Percentiles rank a stretch among this genome's conserved stretches.
Evolutionary conservation across 64 coral and sea anemone genomes (phyloP).

Genomic region (Catalaphyllia jardinei): DNA sequence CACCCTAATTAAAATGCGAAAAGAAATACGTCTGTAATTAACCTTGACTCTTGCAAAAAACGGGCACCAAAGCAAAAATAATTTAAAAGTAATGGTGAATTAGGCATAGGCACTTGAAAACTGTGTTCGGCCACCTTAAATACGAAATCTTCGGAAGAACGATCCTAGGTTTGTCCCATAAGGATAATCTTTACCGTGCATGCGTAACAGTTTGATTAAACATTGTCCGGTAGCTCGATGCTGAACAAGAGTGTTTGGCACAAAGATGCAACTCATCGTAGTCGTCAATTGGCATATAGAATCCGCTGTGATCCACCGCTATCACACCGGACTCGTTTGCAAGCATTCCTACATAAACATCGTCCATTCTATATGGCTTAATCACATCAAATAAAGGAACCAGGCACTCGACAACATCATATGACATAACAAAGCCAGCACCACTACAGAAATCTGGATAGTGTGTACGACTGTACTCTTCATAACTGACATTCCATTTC

Average conservation of each 20-base stretch:
- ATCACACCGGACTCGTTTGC: not conserved
- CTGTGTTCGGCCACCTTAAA: no score
- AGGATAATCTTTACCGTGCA: not conserved
- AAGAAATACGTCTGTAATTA: no score
- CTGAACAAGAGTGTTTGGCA: not conserved
- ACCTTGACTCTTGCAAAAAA: no score
- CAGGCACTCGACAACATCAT: no score
- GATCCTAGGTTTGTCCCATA: not conserved
- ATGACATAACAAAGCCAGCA: slow-evolving; percentile 4
- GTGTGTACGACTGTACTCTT: not conserved
- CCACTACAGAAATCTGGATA: slow-evolving; percentile 13
- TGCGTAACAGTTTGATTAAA: not conserved
- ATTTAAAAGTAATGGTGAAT: no score
- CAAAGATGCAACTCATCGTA: not conserved
- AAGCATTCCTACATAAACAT: slow-evolving; percentile 9
- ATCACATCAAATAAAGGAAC: no score
- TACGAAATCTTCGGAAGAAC: not conserved
- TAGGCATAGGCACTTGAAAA: no score
- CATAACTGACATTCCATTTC: not conserved
- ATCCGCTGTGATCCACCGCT: not conserved
- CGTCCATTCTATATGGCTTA: no score
- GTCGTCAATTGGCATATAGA: slow-evolving; percentile 5
- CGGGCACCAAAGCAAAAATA: no score
- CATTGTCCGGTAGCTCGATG: not conserved
- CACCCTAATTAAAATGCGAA: no score